A percentile compares a stretch with the other conserved stretches of the same genome.
Conservation (phyloP, 2,113 vertebrate genomes). For the Mustelus asterias region DNA sequence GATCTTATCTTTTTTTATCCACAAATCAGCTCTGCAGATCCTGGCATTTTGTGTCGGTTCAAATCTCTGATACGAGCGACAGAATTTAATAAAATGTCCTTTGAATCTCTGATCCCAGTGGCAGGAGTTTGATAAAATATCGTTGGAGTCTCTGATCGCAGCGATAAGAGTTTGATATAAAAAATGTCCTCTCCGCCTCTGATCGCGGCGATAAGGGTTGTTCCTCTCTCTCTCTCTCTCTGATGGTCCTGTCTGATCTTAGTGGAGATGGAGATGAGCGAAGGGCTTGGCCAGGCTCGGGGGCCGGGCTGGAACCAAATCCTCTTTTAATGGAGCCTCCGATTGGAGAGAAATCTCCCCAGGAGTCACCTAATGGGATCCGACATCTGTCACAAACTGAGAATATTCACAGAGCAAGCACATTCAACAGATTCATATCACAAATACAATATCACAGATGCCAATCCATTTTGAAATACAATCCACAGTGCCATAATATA, state of each 20-base stretch:
- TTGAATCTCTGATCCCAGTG: conserved; percentile 29
- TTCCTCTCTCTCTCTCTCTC: conserved; percentile 39
- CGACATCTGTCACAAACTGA: conserved; percentile 35
- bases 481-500: conserved; percentile 23
- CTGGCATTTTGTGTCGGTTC: conserved; percentile 31
- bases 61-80: conserved; percentile 26
- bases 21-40: conserved; percentile 22
- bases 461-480: conserved; percentile 37
- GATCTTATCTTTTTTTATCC: conserved; percentile 34
- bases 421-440: conserved; percentile 38
- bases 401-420: conserved; percentile 37
- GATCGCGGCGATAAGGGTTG: conserved; percentile 27
- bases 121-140: conserved; percentile 25
- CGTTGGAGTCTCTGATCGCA: conserved; percentile 28
- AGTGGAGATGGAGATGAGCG: conserved; percentile 34
- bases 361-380: conserved; percentile 37
- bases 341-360: conserved; percentile 36
- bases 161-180: conserved; percentile 35
- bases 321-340: conserved; percentile 38
- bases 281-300: conserved; percentile 37
- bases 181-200: conserved; percentile 16
- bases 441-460: conserved; percentile 38
- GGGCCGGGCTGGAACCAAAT: conserved; percentile 36
- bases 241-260: conserved; percentile 38
- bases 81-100: conserved; percentile 27